Percentiles rank a stretch among this genome's conserved stretches.
phyloP scores from a whole-genome alignment of 2,888 invertebrate genomes.

The Dione vanillae region DNA sequence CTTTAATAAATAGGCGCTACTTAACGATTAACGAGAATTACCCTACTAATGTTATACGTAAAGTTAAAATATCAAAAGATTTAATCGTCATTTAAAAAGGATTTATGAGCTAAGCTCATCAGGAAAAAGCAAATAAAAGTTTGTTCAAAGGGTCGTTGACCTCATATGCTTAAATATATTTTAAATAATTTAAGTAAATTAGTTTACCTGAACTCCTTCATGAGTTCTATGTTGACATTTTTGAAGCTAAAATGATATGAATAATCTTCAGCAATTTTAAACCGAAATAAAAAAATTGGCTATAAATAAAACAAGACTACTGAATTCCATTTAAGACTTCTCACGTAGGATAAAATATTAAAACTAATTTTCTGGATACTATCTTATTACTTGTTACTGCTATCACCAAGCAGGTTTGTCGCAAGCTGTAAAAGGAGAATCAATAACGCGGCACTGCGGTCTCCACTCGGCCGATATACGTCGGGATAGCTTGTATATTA shows the following conservation, averaged over 20 bases:
- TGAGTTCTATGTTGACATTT: too few species aligned
- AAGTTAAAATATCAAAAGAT: slow-evolving; percentile 21
- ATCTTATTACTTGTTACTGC: not conserved
- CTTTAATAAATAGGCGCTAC: slow-evolving; percentile 47
- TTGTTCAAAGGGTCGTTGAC: not conserved
- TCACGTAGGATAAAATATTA: not conserved
- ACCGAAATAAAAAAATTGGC: too few species aligned
- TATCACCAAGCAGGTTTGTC: slow-evolving; percentile 4
- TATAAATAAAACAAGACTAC: too few species aligned
- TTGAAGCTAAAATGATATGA: too few species aligned
- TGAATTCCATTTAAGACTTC: not conserved
- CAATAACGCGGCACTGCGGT: slow-evolving; percentile 54
- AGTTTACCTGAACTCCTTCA: not conserved
- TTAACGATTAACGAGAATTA: slow-evolving; percentile 42
- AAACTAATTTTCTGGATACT: not conserved
- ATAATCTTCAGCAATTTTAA: too few species aligned
- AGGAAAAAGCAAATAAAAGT: too few species aligned
- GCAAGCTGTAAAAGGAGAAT: slow-evolving; percentile 49
- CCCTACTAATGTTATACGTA: slow-evolving; percentile 24
- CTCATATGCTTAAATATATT: not conserved
- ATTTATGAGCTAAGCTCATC: not conserved
- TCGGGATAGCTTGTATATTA: not conserved
- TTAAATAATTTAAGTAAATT: not conserved
- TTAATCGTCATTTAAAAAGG: not conserved
- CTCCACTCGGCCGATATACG: slow-evolving; percentile 11